phyloP scores from a whole-genome alignment of 2,797 vertebrate species.

The Craterocephalus amniculus region DNA sequence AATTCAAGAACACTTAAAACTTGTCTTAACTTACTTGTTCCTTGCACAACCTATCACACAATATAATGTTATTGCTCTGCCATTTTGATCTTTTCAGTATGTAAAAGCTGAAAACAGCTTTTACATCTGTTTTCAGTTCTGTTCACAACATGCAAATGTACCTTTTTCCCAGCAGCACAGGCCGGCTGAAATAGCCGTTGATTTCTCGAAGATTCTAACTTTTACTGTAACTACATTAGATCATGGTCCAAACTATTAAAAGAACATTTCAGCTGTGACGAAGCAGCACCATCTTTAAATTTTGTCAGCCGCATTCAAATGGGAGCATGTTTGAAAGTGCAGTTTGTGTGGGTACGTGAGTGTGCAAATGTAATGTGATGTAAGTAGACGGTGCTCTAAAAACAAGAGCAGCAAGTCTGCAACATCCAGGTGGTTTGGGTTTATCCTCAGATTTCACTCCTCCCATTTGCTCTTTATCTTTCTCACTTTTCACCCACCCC shows the following conservation, averaged over 20 bases:
- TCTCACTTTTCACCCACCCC: conserved; percentile 31
- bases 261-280: not conserved
- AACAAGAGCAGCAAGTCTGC: conserved; percentile 72
- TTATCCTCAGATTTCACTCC: conserved; percentile 64
- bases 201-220: not conserved
- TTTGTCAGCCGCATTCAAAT: conserved; percentile 16
- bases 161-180: not conserved
- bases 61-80: no score
- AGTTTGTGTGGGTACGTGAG: conserved; percentile 25
- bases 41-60: no score
- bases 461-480: conserved; percentile 17
- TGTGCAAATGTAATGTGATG: conserved; percentile 48
- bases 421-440: conserved; percentile 76
- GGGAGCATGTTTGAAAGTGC: conserved; percentile 15
- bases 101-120: no score
- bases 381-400: conserved; percentile 63
- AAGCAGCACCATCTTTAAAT: not conserved
- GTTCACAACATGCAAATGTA: no score
- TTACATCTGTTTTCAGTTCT: no score
- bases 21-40: no score
- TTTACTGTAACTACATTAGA: not conserved
- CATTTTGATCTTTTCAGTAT: no score
- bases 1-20: no score
- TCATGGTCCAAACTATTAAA: not conserved
- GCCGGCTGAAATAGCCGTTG: not conserved